Conservation (phyloP, 2,113 vertebrate genomes). For the Aythya baeri region DNA sequence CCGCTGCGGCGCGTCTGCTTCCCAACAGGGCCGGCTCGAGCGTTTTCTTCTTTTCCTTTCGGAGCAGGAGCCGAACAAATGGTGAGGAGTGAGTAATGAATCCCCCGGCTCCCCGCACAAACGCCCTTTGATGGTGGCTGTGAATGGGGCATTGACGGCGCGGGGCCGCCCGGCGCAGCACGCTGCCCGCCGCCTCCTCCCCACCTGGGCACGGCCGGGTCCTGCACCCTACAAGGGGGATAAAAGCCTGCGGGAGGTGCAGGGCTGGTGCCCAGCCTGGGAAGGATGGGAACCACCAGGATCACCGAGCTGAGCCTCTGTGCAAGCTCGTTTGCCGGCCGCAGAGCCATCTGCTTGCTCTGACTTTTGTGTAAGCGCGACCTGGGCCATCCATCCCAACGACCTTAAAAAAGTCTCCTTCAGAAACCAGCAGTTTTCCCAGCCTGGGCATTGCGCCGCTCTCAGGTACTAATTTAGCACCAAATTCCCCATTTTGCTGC, state of each 20-base stretch:
- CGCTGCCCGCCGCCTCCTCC: no score
- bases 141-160: neutral
- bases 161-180: neutral
- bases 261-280: no score
- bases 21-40: neutral
- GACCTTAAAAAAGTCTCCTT: neutral
- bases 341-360: neutral
- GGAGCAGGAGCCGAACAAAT: neutral
- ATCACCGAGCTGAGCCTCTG: neutral
- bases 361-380: accelerated
- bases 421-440: neutral
- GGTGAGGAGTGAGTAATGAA: neutral
- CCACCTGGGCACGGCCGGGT: no score
- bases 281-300: no score
- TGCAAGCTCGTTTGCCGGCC: accelerated
- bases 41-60: neutral
- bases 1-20: accelerated
- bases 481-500: neutral
- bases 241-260: no score
- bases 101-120: neutral
- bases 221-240: no score
- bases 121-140: neutral
- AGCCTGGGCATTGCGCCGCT: accelerated
- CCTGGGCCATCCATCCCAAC: neutral
- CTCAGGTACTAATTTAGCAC: neutral